Evolutionary conservation across 1,140 invertebrate genomes (phyloP).

Genomic region (Anthonomus grandis): DNA sequence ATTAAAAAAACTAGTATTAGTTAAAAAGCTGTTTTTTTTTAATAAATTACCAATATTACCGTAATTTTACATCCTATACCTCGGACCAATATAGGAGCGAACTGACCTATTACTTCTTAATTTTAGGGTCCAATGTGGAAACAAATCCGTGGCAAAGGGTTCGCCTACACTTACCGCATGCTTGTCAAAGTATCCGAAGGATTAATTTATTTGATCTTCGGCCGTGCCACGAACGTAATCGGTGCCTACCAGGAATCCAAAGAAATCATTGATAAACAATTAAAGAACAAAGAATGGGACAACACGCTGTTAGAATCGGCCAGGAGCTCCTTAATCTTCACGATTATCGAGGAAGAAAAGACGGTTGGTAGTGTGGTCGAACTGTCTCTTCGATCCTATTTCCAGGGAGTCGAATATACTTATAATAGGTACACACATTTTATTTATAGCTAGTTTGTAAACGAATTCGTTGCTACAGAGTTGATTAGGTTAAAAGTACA

Average conservation of each 20-base stretch:
- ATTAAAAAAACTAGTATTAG: too few relatives aligned
- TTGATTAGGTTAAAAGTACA: neutral
- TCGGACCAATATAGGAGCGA: too few relatives aligned
- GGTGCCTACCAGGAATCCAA: slow-evolving; percentile 75
- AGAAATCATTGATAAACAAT: slow-evolving; percentile 60
- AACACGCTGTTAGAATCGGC: slow-evolving; percentile 74
- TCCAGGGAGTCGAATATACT: slow-evolving; percentile 62
- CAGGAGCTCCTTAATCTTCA: slow-evolving; percentile 79
- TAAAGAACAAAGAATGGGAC: slow-evolving; percentile 65
- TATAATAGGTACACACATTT: slow-evolving; percentile 74
- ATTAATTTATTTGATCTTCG: slow-evolving; percentile 67
- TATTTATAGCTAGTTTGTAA: neutral
- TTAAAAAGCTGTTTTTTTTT: too few relatives aligned
- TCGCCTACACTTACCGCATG: slow-evolving; percentile 77
- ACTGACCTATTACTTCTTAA: too few relatives aligned
- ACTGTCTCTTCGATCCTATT: slow-evolving; percentile 69
- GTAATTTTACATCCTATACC: too few relatives aligned
- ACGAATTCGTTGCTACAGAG: neutral
- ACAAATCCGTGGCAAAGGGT: slow-evolving; percentile 76
- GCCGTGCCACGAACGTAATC: slow-evolving; percentile 70
- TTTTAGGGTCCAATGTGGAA: slow-evolving; percentile 82
- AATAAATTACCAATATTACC: too few relatives aligned
- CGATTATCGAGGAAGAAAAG: slow-evolving; percentile 77
- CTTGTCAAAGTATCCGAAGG: slow-evolving; percentile 63
- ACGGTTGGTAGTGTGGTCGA: slow-evolving; percentile 67